These are phyloP conservation scores for Kryptopterus vitreolus DNA, from an alignment of 2,797 vertebrate species.

Conservation along the genomic window DNA sequence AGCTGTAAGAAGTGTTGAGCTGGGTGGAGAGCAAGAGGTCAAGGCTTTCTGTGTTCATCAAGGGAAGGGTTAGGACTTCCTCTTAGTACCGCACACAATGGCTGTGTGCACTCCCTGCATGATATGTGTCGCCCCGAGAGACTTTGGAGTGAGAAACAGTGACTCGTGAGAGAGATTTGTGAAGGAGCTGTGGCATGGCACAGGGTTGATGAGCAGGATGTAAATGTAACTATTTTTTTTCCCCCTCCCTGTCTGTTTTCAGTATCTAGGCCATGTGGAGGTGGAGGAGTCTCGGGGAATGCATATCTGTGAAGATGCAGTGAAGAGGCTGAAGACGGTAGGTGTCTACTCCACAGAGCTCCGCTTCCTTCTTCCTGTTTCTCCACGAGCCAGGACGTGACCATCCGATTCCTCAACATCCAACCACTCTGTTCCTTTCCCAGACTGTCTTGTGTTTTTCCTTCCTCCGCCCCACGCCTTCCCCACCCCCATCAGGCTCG, in stretches of 20 bases:
- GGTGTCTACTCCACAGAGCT: slow-evolving; percentile 67
- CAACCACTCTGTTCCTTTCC: not conserved
- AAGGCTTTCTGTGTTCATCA: slow-evolving; percentile 49
- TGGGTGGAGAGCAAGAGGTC: slow-evolving; percentile 48
- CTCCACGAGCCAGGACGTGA: not conserved
- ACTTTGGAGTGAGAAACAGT: slow-evolving; percentile 53
- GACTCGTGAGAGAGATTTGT: slow-evolving; percentile 55
- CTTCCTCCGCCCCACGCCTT: slow-evolving; percentile 37
- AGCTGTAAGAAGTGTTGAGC: slow-evolving; percentile 45
- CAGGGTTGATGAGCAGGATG: not conserved
- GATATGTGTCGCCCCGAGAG: slow-evolving; percentile 34
- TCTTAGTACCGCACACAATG: slow-evolving; percentile 67
- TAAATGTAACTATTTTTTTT: slow-evolving; percentile 22
- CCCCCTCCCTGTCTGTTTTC: slow-evolving; percentile 46
- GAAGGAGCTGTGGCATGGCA: not conserved
- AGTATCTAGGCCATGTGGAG: slow-evolving; percentile 98
- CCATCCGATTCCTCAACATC: not conserved
- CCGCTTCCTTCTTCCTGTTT: slow-evolving; percentile 18
- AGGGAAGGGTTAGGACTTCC: slow-evolving; percentile 80
- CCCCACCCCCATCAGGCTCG: not conserved
- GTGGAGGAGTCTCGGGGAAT: slow-evolving; percentile 98
- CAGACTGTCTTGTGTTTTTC: slow-evolving; percentile 11
- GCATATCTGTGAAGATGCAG: slow-evolving; percentile 99
- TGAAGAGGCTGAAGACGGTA: slow-evolving; percentile 98
- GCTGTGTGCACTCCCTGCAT: slow-evolving; percentile 42